phyloP scores from a whole-genome alignment of 2,113 vertebrate species.

The Nannospalax galili region DNA sequence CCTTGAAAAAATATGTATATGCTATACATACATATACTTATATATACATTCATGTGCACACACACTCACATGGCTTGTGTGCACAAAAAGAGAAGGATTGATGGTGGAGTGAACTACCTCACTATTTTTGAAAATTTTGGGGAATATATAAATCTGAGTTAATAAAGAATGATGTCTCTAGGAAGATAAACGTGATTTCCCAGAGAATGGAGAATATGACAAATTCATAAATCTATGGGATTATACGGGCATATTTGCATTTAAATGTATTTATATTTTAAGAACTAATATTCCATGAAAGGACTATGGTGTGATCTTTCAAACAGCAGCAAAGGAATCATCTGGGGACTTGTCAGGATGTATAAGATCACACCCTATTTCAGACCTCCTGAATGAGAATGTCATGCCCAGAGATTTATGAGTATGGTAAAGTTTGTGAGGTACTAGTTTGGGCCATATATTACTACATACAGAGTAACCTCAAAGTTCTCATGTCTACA shows the following conservation, averaged over 20 bases:
- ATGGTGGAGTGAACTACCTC: neutral
- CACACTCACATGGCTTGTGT: neutral
- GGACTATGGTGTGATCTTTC: neutral
- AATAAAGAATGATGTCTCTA: neutral
- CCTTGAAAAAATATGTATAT: too few species aligned
- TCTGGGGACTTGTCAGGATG: neutral
- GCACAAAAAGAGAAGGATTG: neutral
- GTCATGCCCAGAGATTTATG: neutral
- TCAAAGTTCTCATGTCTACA: slow-evolving; percentile 10
- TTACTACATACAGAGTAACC: neutral
- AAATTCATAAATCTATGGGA: neutral
- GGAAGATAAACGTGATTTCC: neutral
- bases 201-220: neutral
- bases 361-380: neutral
- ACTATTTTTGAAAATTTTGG: neutral
- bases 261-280: slow-evolving; percentile 33
- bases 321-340: neutral
- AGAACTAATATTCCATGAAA: neutral
- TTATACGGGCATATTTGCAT: neutral
- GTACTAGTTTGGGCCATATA: neutral
- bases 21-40: too few species aligned
- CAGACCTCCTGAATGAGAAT: neutral
- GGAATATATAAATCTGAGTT: slow-evolving; percentile 1
- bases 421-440: neutral
- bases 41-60: too few species aligned